phyloP scores from a whole-genome alignment of 2,888 invertebrate genomes.

The Sericinus montela region DNA sequence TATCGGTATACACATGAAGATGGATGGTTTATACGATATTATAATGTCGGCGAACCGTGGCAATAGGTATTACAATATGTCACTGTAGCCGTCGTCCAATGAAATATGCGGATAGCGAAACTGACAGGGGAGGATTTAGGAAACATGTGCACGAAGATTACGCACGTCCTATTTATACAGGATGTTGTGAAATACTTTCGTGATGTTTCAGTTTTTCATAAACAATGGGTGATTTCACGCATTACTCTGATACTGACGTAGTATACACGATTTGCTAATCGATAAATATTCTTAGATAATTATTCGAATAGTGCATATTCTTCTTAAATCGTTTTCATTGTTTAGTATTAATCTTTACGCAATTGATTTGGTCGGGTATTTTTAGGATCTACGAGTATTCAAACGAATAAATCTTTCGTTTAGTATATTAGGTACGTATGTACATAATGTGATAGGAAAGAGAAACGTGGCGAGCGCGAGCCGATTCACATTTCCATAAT shows the following conservation, averaged over 20 bases:
- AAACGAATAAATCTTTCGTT: conserved; percentile 4
- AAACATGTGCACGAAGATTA: conserved; percentile 33
- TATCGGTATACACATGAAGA: not conserved
- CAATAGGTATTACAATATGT: conserved; percentile 25
- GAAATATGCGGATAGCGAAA: conserved; percentile 35
- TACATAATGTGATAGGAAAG: conserved; percentile 8
- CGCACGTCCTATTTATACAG: no score
- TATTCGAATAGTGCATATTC: no score
- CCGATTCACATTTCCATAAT: conserved; percentile 59
- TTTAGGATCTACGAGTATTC: not conserved
- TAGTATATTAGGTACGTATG: not conserved
- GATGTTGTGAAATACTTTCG: no score
- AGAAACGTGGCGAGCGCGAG: conserved; percentile 13
- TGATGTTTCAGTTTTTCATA: no score
- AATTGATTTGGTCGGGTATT: no score
- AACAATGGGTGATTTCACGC: no score
- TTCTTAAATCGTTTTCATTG: no score
- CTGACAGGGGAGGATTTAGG: conserved; percentile 34
- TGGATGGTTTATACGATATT: not conserved
- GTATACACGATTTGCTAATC: no score
- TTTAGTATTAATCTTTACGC: no score
- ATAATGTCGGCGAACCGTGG: conserved; percentile 2
- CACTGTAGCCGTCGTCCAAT: conserved; percentile 30
- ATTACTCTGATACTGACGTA: no score
- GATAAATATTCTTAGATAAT: no score